Conservation (phyloP, 2,888 invertebrate genomes). For the Camptogramma bilineatum region DNA sequence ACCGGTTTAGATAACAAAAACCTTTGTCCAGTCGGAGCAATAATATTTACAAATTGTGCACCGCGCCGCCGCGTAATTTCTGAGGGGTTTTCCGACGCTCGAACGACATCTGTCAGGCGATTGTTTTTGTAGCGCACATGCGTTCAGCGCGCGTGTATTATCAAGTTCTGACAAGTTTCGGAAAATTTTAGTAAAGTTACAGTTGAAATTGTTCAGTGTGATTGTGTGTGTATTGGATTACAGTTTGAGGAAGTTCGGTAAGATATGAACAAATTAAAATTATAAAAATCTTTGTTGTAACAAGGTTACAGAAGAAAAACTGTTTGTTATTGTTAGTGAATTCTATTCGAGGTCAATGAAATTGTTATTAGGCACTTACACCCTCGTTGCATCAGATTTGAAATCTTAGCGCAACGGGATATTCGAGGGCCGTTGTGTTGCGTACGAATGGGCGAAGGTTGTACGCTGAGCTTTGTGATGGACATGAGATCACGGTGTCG, state of each 20-base stretch:
- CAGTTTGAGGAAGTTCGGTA: conserved; percentile 71
- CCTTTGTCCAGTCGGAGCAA: conserved; percentile 83
- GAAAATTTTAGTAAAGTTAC: conserved; percentile 56
- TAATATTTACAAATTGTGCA: conserved; percentile 80
- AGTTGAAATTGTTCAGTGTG: conserved; percentile 64
- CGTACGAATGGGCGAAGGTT: conserved; percentile 4
- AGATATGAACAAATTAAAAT: conserved; percentile 47
- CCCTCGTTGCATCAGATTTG: conserved; percentile 25
- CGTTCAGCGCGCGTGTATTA: conserved; percentile 68
- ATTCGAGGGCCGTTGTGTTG: background rate
- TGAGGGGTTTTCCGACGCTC: conserved; percentile 80
- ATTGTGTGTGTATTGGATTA: conserved; percentile 69
- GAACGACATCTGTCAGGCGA: conserved; percentile 75
- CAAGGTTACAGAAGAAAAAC: background rate
- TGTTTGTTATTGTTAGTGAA: conserved; percentile 1
- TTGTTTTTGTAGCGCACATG: conserved; percentile 81
- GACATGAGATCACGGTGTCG: conserved; percentile 44
- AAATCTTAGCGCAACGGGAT: conserved; percentile 6
- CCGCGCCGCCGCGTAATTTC: conserved; percentile 72
- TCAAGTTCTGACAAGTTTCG: conserved; percentile 80
- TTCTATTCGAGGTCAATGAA: conserved; percentile 5
- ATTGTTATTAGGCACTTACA: conserved; percentile 18
- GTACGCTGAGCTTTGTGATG: conserved; percentile 28
- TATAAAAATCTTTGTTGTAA: background rate
- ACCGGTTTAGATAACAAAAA: conserved; percentile 83